These are phyloP conservation scores for Scomberomorus guttatus DNA, from an alignment of 2,797 vertebrate genomes.

Conservation along the genomic window DNA sequence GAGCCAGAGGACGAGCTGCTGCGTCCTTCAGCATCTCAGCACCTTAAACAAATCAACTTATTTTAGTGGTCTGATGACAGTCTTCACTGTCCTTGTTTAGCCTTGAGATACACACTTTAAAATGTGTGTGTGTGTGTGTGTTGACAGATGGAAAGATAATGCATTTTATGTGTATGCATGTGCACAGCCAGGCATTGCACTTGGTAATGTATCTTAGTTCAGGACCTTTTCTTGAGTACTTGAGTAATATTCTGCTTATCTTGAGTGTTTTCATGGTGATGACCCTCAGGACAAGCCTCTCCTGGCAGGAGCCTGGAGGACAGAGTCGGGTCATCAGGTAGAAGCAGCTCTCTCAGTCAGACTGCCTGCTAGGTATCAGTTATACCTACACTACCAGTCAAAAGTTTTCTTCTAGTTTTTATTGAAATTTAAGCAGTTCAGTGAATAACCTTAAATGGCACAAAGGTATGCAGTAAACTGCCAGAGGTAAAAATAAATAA, in stretches of 20 bases:
- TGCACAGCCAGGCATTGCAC: neutral
- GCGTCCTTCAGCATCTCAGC: conserved; percentile 56
- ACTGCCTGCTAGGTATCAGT: too few relatives aligned
- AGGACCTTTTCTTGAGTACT: neutral
- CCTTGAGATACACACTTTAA: conserved; percentile 24
- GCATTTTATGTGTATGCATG: conserved; percentile 11
- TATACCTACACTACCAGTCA: too few relatives aligned
- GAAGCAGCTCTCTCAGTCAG: too few relatives aligned
- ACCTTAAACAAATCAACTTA: conserved; percentile 67
- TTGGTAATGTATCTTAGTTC: neutral
- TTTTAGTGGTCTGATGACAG: conserved; percentile 49
- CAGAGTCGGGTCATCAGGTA: neutral
- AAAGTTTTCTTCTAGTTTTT: too few relatives aligned
- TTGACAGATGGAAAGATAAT: conserved; percentile 19
- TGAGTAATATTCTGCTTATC: too few relatives aligned
- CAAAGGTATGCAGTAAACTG: too few relatives aligned
- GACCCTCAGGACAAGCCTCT: neutral
- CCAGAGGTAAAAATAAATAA: too few relatives aligned
- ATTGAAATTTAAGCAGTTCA: too few relatives aligned
- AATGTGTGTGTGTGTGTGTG: neutral
- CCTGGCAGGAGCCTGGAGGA: neutral
- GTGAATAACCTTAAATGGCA: too few relatives aligned
- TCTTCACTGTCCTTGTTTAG: conserved; percentile 51
- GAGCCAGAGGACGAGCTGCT: conserved; percentile 62
- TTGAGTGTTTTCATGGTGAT: neutral